Conservation (phyloP, 2,888 invertebrate genomes). For the Ecdyonurus torrentis region DNA sequence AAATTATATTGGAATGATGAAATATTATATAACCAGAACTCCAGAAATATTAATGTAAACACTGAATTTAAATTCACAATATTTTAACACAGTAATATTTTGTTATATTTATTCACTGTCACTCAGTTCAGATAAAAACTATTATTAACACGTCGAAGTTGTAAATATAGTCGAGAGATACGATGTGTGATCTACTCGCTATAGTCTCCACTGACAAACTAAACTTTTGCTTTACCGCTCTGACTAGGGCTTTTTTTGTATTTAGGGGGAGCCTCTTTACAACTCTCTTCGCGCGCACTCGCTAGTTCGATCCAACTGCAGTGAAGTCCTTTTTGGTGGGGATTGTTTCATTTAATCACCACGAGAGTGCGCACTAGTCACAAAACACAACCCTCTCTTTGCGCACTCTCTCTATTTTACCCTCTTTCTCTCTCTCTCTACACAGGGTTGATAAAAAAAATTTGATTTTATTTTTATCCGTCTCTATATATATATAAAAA, state of each 20-base stretch:
- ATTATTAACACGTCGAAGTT: neutral
- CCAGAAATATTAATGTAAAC: neutral
- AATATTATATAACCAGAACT: neutral
- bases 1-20: too few species aligned
- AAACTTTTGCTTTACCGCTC: neutral
- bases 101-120: neutral
- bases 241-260: neutral
- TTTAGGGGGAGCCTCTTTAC: neutral
- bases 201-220: neutral
- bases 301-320: slow-evolving; percentile 2
- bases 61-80: neutral
- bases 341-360: neutral
- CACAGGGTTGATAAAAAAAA: too few species aligned
- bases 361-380: neutral
- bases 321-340: neutral
- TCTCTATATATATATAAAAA: too few species aligned
- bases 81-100: too few species aligned
- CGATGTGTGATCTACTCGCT: neutral
- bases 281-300: neutral
- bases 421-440: too few species aligned
- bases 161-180: neutral
- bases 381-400: neutral
- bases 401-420: neutral
- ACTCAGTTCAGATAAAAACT: too few species aligned
- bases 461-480: too few species aligned